Base-by-base conservation (phyloP, 1,140 invertebrate genomes). In the Pogonomyrmex californicus region DNA sequence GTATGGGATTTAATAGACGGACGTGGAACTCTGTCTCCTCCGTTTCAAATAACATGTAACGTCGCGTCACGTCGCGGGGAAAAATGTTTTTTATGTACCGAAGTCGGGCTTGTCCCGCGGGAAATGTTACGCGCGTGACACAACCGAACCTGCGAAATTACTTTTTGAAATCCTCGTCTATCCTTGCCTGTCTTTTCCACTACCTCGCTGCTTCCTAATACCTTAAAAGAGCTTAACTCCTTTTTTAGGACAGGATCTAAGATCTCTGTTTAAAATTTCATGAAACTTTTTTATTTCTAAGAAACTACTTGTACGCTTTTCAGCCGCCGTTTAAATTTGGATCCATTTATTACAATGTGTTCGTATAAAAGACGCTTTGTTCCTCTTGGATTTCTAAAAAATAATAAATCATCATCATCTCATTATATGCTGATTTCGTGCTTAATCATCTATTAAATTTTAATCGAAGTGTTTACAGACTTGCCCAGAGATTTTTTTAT, bases 81-180 rank as follows among this genome's bases (percentile, higher is more conserved):
- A 87, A 85, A 87, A 87, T 87, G 86, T 87, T 87, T 87, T 85
- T 87, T 81, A 81, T 87, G 79, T 87, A 87, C 62, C 56, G 9
- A 63, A 71, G 58, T 75, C 49, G 38, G 54, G 71, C n/a, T 73
- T 54, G 86, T 87, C 86, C 86, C 86, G 60, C 77, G 86, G 79
- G 86, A 54, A 87, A 83, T 82, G 77, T 87, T 62, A 71, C 65
- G 38, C 51, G 51, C 66, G 56, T 87, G 78, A 87, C 86, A 83
- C 78, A 82, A 83, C 77, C 79, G 56, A 87, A 87, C 66, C 65
- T 87, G 54, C 86, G 79, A 85, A 87, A 87, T 83, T 87, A 87
- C 86, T 83, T 87, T 87, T 83, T 71, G 60, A 87, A 75, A 73
- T 68, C 44, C 58, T 38, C 76, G 54, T 49, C 36, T 75, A 33